A percentile compares a stretch with the other conserved stretches of the same genome.
Conservation (phyloP, 1,140 invertebrate species). For the Thaumatotibia leucotreta region DNA sequence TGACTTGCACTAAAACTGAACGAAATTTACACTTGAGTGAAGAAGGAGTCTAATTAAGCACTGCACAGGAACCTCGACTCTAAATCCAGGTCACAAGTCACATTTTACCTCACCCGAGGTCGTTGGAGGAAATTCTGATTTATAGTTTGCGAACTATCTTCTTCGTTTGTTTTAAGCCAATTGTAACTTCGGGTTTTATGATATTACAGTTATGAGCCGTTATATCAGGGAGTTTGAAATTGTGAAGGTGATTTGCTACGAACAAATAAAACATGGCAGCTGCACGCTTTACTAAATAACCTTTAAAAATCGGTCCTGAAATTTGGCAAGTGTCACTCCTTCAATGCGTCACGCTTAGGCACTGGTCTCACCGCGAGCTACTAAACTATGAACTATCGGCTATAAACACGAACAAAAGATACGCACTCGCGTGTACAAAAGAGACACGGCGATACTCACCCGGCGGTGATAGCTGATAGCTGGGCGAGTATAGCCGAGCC, state of each 20-base stretch:
- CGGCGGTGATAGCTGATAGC: no score
- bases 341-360: no score
- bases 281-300: no score
- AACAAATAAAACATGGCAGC: no score
- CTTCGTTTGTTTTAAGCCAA: conserved; percentile 42
- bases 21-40: conserved; percentile 35
- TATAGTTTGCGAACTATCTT: conserved; percentile 35
- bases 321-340: no score
- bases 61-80: conserved; percentile 23
- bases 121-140: conserved; percentile 26
- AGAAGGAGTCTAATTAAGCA: conserved; percentile 32
- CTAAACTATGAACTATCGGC: no score
- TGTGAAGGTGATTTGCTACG: not conserved
- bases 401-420: no score
- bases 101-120: not conserved
- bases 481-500: no score
- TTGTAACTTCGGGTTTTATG: conserved; percentile 26
- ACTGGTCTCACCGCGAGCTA: no score
- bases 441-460: no score
- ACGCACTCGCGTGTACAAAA: no score
- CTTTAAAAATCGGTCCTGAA: no score
- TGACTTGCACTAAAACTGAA: conserved; percentile 25
- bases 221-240: not conserved
- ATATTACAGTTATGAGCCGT: conserved; percentile 10
- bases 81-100: conserved; percentile 17